Percentiles rank a stretch among this genome's conserved stretches.
These are phyloP conservation scores for Solenopsis fugax DNA, from an alignment of 1,140 invertebrate species.

Conservation along the genomic window DNA sequence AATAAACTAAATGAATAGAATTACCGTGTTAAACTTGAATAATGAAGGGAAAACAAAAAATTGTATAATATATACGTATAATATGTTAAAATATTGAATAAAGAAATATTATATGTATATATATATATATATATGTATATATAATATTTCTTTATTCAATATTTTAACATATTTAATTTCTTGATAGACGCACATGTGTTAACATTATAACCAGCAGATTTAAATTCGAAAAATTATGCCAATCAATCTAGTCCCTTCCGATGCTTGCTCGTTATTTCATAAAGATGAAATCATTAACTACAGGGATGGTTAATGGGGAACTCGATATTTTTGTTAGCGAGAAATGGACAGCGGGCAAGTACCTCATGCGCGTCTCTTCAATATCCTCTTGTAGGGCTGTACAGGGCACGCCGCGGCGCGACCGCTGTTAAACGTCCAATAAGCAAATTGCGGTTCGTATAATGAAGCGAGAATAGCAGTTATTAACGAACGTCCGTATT, in stretches of 20 bases:
- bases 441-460: constrained; percentile 60
- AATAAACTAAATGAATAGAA: background rate
- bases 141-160: background rate
- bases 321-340: constrained; percentile 41
- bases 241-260: background rate
- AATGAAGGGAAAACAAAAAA: background rate
- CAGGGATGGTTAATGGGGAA: constrained; percentile 34
- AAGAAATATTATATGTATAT: background rate
- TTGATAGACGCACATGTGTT: background rate
- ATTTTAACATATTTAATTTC: background rate
- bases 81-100: background rate
- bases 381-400: constrained; percentile 41
- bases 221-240: background rate
- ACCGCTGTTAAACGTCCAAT: constrained; percentile 44
- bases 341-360: background rate
- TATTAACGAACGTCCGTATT: constrained; percentile 66
- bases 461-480: constrained; percentile 61
- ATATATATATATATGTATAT: constrained; percentile 1
- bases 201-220: background rate
- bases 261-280: background rate
- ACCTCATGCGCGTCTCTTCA: constrained; percentile 25
- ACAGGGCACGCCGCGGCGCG: constrained; percentile 1
- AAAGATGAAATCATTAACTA: constrained; percentile 39
- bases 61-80: background rate
- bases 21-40: background rate